Conservation (phyloP, 2,797 vertebrate genomes). For the Cygnus olor region DNA sequence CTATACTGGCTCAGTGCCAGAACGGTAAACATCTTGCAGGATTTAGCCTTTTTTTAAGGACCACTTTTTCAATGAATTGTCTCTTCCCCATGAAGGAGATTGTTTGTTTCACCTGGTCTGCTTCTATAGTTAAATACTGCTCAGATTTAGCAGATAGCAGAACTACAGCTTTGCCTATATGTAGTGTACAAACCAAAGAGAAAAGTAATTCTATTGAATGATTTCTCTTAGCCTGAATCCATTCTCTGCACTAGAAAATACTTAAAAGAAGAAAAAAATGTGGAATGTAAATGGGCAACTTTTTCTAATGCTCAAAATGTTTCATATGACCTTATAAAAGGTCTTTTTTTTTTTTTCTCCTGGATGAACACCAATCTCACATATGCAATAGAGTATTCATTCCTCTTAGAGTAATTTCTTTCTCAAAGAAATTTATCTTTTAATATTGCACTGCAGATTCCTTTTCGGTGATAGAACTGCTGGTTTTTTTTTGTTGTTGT, state of each 20-base stretch:
- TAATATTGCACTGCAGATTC: slow-evolving; percentile 33
- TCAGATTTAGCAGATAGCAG: slow-evolving; percentile 28
- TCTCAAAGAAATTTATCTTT: slow-evolving; percentile 46
- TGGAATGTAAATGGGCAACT: slow-evolving; percentile 34
- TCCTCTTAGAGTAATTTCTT: slow-evolving; percentile 42
- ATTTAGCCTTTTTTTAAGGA: not conserved
- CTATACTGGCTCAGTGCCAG: not conserved
- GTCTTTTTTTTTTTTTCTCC: slow-evolving; percentile 47
- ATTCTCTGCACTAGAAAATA: slow-evolving; percentile 22
- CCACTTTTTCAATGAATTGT: not conserved
- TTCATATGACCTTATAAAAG: slow-evolving; percentile 54
- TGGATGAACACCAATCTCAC: slow-evolving; percentile 45
- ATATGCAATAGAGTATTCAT: slow-evolving; percentile 26
- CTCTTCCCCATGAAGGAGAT: not conserved
- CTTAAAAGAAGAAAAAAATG: slow-evolving; percentile 1
- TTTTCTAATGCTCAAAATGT: slow-evolving; percentile 31
- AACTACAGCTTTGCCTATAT: not conserved
- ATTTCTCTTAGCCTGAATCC: slow-evolving; percentile 9
- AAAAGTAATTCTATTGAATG: slow-evolving; percentile 17
- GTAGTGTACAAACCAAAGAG: not conserved
- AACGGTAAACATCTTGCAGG: not conserved
- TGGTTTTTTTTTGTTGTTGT: not conserved
- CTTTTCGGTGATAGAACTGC: slow-evolving; percentile 26
- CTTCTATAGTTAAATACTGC: not conserved
- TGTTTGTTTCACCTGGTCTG: not conserved